Conservation (phyloP, 2,113 vertebrate genomes). For the Sinocyclocheilus rhinocerous region DNA sequence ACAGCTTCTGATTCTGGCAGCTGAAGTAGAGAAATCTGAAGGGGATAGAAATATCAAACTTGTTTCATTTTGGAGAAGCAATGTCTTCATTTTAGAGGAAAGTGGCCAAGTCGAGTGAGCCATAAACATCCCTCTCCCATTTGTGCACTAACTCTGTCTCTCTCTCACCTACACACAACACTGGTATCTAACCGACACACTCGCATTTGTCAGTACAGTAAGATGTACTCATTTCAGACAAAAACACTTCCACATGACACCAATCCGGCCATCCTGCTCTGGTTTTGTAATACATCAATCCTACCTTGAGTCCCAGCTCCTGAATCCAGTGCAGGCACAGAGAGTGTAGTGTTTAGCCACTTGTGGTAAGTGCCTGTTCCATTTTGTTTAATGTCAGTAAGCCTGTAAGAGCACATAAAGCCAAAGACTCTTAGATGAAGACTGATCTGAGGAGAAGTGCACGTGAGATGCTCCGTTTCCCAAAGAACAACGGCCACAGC, state of each 20-base stretch:
- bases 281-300: not conserved
- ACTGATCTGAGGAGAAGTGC: not conserved
- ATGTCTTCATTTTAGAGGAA: not conserved
- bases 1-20: not conserved
- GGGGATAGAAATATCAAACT: not conserved
- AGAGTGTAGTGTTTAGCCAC: slow-evolving; percentile 41
- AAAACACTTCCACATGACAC: slow-evolving; percentile 12
- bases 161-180: slow-evolving; percentile 6
- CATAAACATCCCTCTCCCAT: slow-evolving; percentile 42
- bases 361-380: slow-evolving; percentile 25
- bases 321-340: slow-evolving; percentile 25
- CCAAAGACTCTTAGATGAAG: not conserved
- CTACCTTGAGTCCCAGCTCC: slow-evolving; percentile 47
- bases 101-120: slow-evolving; percentile 46
- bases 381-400: slow-evolving; percentile 14
- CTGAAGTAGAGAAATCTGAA: not conserved
- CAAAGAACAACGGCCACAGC: slow-evolving; percentile 30
- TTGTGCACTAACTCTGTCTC: slow-evolving; percentile 21
- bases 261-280: not conserved
- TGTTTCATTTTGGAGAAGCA: not conserved
- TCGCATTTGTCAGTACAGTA: slow-evolving; percentile 37
- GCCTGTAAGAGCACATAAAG: slow-evolving; percentile 29
- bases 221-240: slow-evolving; percentile 11
- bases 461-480: not conserved
- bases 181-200: slow-evolving; percentile 19